Evolutionary conservation across 2,888 invertebrate species (phyloP).

Genomic region (Apodemia duryi): DNA sequence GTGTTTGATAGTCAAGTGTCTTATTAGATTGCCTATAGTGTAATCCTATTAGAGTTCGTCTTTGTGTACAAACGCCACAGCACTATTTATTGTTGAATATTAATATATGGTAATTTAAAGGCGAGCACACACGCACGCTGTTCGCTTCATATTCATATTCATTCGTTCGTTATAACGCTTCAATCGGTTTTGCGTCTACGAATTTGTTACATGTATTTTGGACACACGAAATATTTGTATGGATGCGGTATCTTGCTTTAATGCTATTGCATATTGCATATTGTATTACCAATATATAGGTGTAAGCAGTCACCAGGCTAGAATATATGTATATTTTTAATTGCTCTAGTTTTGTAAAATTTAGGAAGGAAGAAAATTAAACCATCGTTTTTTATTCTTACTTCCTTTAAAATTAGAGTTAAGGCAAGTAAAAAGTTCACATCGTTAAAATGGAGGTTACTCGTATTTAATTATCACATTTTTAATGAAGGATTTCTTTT

Average conservation of each 20-base stretch:
- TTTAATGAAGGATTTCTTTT: too few relatives aligned
- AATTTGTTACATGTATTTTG: constrained; percentile 27
- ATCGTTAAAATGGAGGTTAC: too few relatives aligned
- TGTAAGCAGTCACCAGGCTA: too few relatives aligned
- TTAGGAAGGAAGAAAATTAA: too few relatives aligned
- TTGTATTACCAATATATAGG: too few relatives aligned
- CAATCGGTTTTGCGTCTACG: constrained; percentile 49
- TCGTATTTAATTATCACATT: too few relatives aligned
- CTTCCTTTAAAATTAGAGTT: too few relatives aligned
- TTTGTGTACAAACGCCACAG: constrained; percentile 24
- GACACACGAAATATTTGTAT: constrained; percentile 8
- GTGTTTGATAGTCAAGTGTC: too few relatives aligned
- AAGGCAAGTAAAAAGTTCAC: too few relatives aligned
- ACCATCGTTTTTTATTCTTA: too few relatives aligned
- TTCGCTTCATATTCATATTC: constrained; percentile 66
- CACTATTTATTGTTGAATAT: constrained; percentile 41
- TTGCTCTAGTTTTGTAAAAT: too few relatives aligned
- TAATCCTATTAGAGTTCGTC: constrained; percentile 9
- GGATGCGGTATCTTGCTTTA: constrained; percentile 16
- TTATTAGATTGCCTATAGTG: background rate
- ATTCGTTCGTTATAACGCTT: constrained; percentile 74
- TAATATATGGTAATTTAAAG: constrained; percentile 60
- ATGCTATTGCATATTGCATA: background rate
- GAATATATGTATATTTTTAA: too few relatives aligned
- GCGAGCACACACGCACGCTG: constrained; percentile 45